These are phyloP conservation scores for Drosophila mettleri DNA, from an alignment of 2,888 invertebrate species.

Conservation along the genomic window DNA sequence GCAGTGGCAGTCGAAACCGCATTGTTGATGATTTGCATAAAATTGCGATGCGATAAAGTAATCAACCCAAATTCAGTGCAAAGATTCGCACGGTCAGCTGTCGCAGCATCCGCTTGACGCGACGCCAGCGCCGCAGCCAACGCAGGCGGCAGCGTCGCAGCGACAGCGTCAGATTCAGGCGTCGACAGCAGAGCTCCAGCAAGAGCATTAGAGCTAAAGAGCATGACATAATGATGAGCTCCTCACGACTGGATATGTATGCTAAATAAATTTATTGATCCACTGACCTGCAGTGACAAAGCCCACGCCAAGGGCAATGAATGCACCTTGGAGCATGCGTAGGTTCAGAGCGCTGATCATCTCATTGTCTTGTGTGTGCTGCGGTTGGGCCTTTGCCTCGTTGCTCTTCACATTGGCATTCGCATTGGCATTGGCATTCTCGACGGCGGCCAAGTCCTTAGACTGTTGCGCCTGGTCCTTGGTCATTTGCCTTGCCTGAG, in stretches of 20 bases:
- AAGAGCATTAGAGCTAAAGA: constrained; percentile 64
- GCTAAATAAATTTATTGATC: neutral
- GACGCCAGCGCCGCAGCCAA: constrained; percentile 59
- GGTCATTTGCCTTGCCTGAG: constrained; percentile 87
- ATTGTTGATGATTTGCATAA: constrained; percentile 47
- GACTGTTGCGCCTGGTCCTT: constrained; percentile 67
- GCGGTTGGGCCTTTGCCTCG: constrained; percentile 46
- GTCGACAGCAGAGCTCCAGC: constrained; percentile 67
- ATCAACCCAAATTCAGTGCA: constrained; percentile 58
- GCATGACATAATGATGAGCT: neutral
- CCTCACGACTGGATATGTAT: neutral
- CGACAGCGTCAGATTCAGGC: constrained; percentile 50
- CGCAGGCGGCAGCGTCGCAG: constrained; percentile 51
- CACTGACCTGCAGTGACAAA: constrained; percentile 86
- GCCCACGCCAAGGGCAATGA: constrained; percentile 89
- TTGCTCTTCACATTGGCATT: constrained; percentile 50
- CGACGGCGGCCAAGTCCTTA: constrained; percentile 43
- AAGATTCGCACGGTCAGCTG: constrained; percentile 64
- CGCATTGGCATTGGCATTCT: constrained; percentile 61
- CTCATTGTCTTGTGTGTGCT: constrained; percentile 55
- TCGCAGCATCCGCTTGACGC: constrained; percentile 44
- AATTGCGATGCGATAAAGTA: constrained; percentile 40
- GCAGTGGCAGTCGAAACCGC: constrained; percentile 17
- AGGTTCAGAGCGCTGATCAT: constrained; percentile 88
- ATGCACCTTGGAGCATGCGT: constrained; percentile 90